Base-by-base conservation (phyloP, 2,797 vertebrate genomes). In the Vultur gryphus region DNA sequence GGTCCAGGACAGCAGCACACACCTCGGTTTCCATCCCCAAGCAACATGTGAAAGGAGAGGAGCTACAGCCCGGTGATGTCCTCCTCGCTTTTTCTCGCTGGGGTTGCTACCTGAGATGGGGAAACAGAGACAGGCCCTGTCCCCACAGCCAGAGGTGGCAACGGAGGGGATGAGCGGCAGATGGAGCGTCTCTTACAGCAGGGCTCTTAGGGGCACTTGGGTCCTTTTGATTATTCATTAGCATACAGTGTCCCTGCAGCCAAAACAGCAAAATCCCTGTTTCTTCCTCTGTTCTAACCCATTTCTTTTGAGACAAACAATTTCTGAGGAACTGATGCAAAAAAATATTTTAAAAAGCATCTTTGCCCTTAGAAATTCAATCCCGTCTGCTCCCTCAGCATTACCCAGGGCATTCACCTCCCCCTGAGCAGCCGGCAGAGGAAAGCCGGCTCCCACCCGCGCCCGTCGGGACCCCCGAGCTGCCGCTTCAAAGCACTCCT, bases 111-210 rank as follows among this genome's bases (percentile, higher is more conserved):
- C 8, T n/a, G 52, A 49, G 39, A 3, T 0, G 4, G 31, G 55
- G 18, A 75, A 69, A 7, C 0, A 5, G 16, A 44, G 39, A 67
- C 7, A 82, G 7, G 4, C 12, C 28, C n/a, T 0, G 0, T 67
- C 15, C 58, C n/a, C 79, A n/a, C 16, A 84, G 25, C 20, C 77
- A 84, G 72, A 71, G 28, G 10, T 17, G n/a, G 29, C 59, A 48
- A 2, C 4, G 14, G 69, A 70, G 39, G 37, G n/a, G 58, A 44
- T 9, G 37, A 79, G 54, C 1, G 1, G 80, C 59, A 83, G 41
- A 4, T 1, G 1, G 26, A 84, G 51, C 80, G 24, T 10, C 72
- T 77, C 72, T 33, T 23, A 62, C 33, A 37, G 39, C 16, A 26
- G 39, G 39, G 49, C 48, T 78, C 35, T 16, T 31, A 19, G 2